phyloP scores from a whole-genome alignment of 2,113 vertebrate species.

The Saguinus imperator region DNA sequence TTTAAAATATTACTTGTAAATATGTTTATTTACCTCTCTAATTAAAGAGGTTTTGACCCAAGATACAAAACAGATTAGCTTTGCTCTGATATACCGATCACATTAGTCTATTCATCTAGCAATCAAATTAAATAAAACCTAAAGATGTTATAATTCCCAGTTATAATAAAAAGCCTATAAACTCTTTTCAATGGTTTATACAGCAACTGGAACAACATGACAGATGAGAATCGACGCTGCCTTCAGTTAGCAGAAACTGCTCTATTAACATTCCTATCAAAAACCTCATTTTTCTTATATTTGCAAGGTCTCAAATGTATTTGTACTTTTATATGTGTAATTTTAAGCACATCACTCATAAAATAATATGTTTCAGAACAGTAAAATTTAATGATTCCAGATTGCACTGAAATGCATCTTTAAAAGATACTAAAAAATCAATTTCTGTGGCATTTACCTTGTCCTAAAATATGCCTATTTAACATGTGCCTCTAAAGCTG shows the following conservation, averaged over 20 bases:
- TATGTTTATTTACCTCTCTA: neutral
- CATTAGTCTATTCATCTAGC: neutral
- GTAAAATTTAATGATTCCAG: conserved; percentile 52
- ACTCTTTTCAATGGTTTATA: neutral
- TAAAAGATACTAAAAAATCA: conserved; percentile 54
- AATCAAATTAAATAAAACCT: neutral
- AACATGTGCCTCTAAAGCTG: neutral
- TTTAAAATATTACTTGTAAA: neutral
- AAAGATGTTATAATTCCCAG: neutral
- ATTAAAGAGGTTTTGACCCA: neutral
- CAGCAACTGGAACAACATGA: neutral
- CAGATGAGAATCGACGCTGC: neutral
- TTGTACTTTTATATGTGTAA: conserved; percentile 45
- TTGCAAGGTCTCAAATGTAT: neutral
- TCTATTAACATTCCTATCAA: conserved; percentile 8
- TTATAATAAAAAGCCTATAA: neutral
- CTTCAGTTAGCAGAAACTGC: neutral
- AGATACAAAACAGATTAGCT: conserved; percentile 10
- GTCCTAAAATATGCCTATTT: conserved; percentile 21
- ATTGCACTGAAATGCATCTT: conserved; percentile 63
- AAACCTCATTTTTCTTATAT: neutral
- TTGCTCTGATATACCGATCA: neutral
- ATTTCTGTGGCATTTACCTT: conserved; percentile 44
- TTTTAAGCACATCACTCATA: neutral
- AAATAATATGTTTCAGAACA: conserved; percentile 45